Conservation (phyloP, 1,140 invertebrate species). For the Calycopis cecrops region DNA sequence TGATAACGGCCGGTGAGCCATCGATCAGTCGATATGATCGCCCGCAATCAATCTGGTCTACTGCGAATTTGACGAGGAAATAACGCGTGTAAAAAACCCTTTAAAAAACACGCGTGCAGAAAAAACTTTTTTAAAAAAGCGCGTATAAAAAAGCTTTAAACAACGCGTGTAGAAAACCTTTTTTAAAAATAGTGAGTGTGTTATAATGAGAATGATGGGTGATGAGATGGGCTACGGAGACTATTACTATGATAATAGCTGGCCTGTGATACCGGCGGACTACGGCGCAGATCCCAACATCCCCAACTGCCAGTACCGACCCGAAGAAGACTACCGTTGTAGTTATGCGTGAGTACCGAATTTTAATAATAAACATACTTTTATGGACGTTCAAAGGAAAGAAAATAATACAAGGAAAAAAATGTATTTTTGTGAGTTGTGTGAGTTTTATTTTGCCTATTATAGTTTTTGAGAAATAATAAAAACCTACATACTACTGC, state of each 20-base stretch:
- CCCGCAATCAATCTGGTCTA: slow-evolving; percentile 31
- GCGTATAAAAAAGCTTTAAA: too few species aligned
- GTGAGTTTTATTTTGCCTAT: too few species aligned
- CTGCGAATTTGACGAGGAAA: slow-evolving; percentile 19
- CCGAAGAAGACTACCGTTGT: slow-evolving; percentile 76
- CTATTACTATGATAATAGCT: slow-evolving; percentile 80
- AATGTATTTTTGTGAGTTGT: too few species aligned
- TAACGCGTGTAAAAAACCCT: background rate
- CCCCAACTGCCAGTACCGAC: slow-evolving; percentile 42
- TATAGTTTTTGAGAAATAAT: too few species aligned
- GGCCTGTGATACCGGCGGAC: slow-evolving; percentile 82
- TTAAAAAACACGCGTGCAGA: too few species aligned
- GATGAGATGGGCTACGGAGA: slow-evolving; percentile 70
- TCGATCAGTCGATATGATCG: slow-evolving; percentile 66
- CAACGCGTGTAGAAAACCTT: too few species aligned
- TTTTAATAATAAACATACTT: too few species aligned
- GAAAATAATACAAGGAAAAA: too few species aligned
- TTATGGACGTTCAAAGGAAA: too few species aligned
- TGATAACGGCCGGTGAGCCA: slow-evolving; percentile 61
- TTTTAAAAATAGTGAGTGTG: slow-evolving; percentile 31
- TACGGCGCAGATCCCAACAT: slow-evolving; percentile 65
- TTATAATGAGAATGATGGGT: slow-evolving; percentile 71
- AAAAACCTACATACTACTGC: too few species aligned
- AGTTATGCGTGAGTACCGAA: slow-evolving; percentile 60
- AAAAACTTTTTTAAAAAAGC: slow-evolving; percentile 24